Evolutionary conservation across 2,797 vertebrate species (phyloP), one percentile per base, ranked within the genome.

Genomic region (Pelodytes ibericus): DNA sequence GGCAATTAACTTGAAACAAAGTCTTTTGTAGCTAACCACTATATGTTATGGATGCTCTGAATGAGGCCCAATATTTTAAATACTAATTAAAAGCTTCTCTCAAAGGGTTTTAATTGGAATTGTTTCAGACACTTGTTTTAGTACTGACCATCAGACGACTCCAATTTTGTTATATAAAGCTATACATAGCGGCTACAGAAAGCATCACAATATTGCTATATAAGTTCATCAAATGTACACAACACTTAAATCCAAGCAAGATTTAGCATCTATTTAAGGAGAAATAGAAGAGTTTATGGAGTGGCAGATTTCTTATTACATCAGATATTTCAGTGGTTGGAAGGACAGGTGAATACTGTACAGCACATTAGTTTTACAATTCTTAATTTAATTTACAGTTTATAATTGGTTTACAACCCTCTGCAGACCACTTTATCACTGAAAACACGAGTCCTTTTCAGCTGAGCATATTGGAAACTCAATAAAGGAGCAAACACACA

Each of bases 351-450:
- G 63, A 79, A 41, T 30, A 56, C 63, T 56, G 76, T 63, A 79
- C 63, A 79, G 76, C 11, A 72, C 76, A 79, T 79, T 73, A 73
- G 70, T 56, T 79, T 79, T 79, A 78, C 63, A 56, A 68, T 68
- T 79, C 63, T 60, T 73, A 79, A 72, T 79, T 68, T 62, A 53
- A 79, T 73, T 72, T 72, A 72, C 56, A 51, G 44, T 41, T 79
- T 68, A 66, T 79, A 79, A 79, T 79, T 79, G 63, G 76, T 68
- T 72, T 73, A 79, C 63, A 79, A 79, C 57, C 56, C 70, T 61
- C 70, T 27, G 24, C 6, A 73, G 76, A 72, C 70, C 63, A 62
- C 63, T 79, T 57, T 6, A 73, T 72, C 56, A 79, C 66, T 62
- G 25, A 61, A 66, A 72, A 13, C 58, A 20, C 41, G n/a, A 7